These are phyloP conservation scores for Molossus alvarezi DNA, from an alignment of 2,797 vertebrate species.

Conservation along the genomic window DNA sequence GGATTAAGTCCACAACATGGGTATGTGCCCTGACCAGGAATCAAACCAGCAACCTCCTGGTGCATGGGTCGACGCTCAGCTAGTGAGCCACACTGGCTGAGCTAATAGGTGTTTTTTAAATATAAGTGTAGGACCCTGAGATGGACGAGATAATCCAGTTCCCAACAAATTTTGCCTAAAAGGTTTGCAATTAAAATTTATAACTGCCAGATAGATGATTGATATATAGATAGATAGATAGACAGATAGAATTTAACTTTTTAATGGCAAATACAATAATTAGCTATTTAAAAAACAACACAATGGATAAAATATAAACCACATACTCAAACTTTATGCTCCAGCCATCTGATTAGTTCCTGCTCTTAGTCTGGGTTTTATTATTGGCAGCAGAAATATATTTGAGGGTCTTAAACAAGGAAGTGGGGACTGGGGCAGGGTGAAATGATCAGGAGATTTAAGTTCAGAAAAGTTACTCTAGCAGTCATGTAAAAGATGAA, in stretches of 20 bases:
- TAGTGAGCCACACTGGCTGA: no score
- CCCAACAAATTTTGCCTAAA: not conserved
- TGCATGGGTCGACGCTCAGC: no score
- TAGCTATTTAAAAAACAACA: not conserved
- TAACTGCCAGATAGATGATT: not conserved
- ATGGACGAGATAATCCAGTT: slow-evolving; percentile 3
- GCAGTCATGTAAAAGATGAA: not conserved
- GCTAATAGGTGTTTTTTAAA: no score
- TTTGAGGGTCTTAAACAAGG: not conserved
- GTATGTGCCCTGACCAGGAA: no score
- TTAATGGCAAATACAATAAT: not conserved
- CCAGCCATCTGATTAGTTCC: not conserved
- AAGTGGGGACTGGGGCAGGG: rapidly evolving
- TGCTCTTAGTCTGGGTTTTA: not conserved
- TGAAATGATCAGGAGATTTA: not conserved
- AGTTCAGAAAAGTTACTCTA: not conserved
- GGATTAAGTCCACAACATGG: no score
- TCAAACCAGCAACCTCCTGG: no score
- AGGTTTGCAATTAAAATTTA: not conserved
- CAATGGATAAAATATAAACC: not conserved
- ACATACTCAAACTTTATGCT: not conserved
- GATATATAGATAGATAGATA: no score
- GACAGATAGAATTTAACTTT: not conserved
- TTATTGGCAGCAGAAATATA: not conserved
- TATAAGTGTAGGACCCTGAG: not conserved